Conservation (phyloP, 2,113 vertebrate genomes). For the Myotis davidii region DNA sequence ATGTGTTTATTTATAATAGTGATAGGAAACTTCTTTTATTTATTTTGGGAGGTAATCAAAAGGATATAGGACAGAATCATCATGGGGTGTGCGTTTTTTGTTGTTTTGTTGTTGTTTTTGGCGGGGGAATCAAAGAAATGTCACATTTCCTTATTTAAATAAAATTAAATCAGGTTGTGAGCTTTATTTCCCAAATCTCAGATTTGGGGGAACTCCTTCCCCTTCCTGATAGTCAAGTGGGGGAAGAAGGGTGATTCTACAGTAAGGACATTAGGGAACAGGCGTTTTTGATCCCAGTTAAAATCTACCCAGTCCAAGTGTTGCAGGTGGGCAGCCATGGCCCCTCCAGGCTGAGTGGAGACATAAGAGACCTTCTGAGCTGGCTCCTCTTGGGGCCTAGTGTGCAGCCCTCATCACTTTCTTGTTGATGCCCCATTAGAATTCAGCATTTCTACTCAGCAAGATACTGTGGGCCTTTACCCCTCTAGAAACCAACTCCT, state of each 20-base stretch:
- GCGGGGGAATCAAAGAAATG: not conserved
- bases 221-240: not conserved
- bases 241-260: not conserved
- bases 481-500: not conserved
- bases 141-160: not conserved
- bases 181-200: not conserved
- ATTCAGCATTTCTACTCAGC: not conserved
- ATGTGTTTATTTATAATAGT: not conserved
- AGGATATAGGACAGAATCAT: not conserved
- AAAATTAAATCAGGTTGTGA: not conserved
- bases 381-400: not conserved
- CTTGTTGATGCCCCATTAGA: not conserved
- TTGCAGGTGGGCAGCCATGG: not conserved
- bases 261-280: not conserved
- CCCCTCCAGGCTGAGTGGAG: not conserved
- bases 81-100: not conserved
- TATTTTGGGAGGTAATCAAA: not conserved
- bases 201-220: not conserved
- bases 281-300: not conserved
- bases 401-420: not conserved
- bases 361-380: not conserved
- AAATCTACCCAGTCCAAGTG: not conserved
- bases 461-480: not conserved
- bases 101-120: not conserved
- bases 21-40: not conserved